Evolutionary conservation across 2,888 invertebrate genomes (phyloP), one percentile per base, ranked within the genome.

Genomic region (Bombyx huttoni): DNA sequence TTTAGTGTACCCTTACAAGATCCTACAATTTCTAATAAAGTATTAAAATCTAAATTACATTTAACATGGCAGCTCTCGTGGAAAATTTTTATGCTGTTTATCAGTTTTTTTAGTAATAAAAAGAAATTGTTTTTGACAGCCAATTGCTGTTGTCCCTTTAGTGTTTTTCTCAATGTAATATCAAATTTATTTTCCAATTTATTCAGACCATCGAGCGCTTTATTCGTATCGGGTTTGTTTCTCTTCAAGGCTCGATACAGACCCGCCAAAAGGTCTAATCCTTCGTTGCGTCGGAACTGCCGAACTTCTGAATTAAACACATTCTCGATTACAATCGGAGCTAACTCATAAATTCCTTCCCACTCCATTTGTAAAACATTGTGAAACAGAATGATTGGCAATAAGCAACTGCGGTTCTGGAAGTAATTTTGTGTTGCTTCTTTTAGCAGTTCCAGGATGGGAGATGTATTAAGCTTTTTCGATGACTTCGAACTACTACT

Each of bases 261-360:
- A 3, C 91, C 81, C n/a, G 85, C 80, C 49, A 94, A 69, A 54
- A 94, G 76, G 64, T 93, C 92, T 1, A 93, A 64, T 0, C 92
- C 92, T 78, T 94, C 94, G 56, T 90, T 91, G 48, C 92, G 89
- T 33, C 92, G 86, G 64, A 91, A 94, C 35, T 91, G 91, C 55
- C 93, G 86, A 3, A 93, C 89, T 14, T 89, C 86, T 13, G 78
- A 72, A 52, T 89, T 88, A 55, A 94, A 92, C 51, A 91, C 84
- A 64, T 90, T 91, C 33, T 90, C 81, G n/a, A 91, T 80, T 51
- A 94, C 68, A 50, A 90, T 66, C 0, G 89, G 87, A 3, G 91
- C 82, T 50, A 95, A 78, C 48, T 85, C 75, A 75, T 91, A 91
- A 59, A 89, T 91, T 7, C 92, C 92, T 46, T 81, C 78, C 94